Percentiles rank a stretch among this genome's conserved stretches.
phyloP scores from a whole-genome alignment of 2,113 vertebrate species.

The Albula glossodonta region DNA sequence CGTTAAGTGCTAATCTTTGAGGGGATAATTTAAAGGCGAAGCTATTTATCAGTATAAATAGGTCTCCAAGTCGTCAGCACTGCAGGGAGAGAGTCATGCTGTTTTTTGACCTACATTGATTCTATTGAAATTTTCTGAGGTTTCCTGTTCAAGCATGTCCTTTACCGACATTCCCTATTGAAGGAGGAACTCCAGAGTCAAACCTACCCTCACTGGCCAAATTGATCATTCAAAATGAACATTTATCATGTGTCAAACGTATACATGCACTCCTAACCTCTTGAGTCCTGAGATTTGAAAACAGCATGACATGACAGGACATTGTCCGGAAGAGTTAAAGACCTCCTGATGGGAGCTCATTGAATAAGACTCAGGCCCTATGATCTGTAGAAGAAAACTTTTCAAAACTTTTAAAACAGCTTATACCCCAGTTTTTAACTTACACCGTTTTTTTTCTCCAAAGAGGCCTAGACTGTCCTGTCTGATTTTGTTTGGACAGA shows the following conservation, averaged over 20 bases:
- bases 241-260: not conserved
- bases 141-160: not conserved
- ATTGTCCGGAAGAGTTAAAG: not conserved
- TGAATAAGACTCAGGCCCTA: not conserved
- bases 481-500: not conserved
- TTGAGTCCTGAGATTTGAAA: not conserved
- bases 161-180: not conserved
- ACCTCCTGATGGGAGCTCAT: not conserved
- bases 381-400: not conserved
- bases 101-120: slow-evolving; percentile 23
- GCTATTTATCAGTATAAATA: slow-evolving; percentile 28
- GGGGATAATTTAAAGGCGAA: slow-evolving; percentile 11
- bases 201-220: not conserved
- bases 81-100: not conserved
- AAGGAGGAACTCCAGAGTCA: not conserved
- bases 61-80: not conserved
- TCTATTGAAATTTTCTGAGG: slow-evolving; percentile 8
- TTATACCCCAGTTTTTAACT: no score
- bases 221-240: not conserved
- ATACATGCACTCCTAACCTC: not conserved
- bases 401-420: not conserved
- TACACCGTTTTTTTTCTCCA: not conserved
- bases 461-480: not conserved
- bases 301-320: not conserved
- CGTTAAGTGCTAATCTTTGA: slow-evolving; percentile 5